phyloP scores from a whole-genome alignment of 2,797 vertebrate species.

The Paedocypris micromegethes region DNA sequence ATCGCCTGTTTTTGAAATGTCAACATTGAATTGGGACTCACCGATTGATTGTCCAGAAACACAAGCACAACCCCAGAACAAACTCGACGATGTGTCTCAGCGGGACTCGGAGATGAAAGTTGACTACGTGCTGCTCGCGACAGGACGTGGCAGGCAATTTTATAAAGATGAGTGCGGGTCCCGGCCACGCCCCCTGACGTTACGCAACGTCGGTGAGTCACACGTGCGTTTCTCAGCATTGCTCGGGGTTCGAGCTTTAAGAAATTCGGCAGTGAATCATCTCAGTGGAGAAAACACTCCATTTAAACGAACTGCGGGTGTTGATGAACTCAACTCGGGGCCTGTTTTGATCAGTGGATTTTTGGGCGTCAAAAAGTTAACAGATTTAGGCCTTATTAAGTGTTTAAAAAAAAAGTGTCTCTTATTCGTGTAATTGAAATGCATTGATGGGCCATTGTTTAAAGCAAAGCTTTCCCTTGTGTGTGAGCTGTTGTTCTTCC shows the following conservation, averaged over 20 bases:
- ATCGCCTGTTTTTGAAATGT: too few relatives aligned
- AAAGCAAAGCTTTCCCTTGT: slow-evolving; percentile 1
- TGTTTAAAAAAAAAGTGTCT: too few relatives aligned
- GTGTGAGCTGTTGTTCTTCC: slow-evolving; percentile 43
- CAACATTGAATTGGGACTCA: slow-evolving; percentile 24
- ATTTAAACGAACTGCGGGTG: too few relatives aligned
- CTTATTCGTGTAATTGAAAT: not conserved
- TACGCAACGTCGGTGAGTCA: slow-evolving; percentile 57
- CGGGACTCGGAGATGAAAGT: slow-evolving; percentile 41
- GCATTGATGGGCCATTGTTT: slow-evolving; percentile 18
- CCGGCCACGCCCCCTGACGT: slow-evolving; percentile 63
- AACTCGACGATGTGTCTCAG: not conserved
- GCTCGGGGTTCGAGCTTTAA: slow-evolving; percentile 33
- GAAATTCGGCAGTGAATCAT: not conserved
- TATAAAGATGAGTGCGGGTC: slow-evolving; percentile 63
- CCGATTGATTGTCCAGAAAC: slow-evolving; percentile 37
- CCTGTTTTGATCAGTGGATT: too few relatives aligned
- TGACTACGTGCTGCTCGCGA: slow-evolving; percentile 56
- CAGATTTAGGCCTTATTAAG: too few relatives aligned
- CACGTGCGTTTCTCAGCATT: slow-evolving; percentile 52
- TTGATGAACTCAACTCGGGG: too few relatives aligned
- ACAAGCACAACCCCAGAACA: slow-evolving; percentile 4
- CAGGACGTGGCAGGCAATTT: slow-evolving; percentile 63
- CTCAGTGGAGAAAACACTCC: too few relatives aligned
- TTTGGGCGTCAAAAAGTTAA: too few relatives aligned